Conservation (phyloP, 2,113 vertebrate genomes). For the Hippopotamus amphibius region DNA sequence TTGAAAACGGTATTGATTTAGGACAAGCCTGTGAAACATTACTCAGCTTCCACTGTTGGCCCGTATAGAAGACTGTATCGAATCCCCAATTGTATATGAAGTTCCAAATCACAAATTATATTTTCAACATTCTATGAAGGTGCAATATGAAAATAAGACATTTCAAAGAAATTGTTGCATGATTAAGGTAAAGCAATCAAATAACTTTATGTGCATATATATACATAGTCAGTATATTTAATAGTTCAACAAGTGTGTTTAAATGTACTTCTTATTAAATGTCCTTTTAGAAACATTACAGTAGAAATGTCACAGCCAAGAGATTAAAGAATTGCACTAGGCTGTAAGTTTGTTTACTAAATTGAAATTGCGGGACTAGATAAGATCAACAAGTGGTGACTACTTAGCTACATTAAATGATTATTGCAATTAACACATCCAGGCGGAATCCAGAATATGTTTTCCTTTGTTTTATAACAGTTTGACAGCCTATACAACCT, state of each 20-base stretch:
- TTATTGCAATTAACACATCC: not conserved
- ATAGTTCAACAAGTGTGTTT: not conserved
- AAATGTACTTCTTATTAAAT: constrained; percentile 13
- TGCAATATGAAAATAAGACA: constrained; percentile 32
- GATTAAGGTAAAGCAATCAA: not conserved
- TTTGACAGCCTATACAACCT: not conserved
- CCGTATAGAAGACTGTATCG: not conserved
- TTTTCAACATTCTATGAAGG: constrained; percentile 34
- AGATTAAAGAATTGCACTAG: not conserved
- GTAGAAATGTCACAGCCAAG: constrained; percentile 12
- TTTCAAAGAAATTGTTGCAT: constrained; percentile 18
- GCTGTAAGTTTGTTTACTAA: not conserved
- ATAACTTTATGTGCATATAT: not conserved
- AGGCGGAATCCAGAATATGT: constrained; percentile 1
- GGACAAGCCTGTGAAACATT: constrained; percentile 36
- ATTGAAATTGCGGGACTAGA: not conserved
- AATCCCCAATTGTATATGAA: constrained; percentile 18
- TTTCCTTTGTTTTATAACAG: not conserved
- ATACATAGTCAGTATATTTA: not conserved
- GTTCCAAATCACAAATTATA: constrained; percentile 26
- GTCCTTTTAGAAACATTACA: constrained; percentile 1
- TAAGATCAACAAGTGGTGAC: not conserved
- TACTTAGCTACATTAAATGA: not conserved
- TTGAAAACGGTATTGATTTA: constrained; percentile 61
- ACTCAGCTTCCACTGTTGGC: not conserved